Evolutionary conservation across 2,888 invertebrate species (phyloP).

Genomic region (Eulithis testata): DNA sequence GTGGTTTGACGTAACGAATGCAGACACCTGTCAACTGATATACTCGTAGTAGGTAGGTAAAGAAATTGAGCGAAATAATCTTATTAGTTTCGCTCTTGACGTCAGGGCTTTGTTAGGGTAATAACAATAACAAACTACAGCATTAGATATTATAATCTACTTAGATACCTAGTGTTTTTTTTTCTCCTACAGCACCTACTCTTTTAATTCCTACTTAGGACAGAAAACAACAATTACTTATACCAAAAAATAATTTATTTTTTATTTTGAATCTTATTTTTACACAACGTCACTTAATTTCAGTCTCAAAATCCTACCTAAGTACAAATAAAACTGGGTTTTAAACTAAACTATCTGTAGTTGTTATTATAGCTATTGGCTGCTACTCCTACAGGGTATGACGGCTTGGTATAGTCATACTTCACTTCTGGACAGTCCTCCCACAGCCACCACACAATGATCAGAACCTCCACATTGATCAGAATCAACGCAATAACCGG

Average conservation of each 20-base stretch:
- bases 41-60: slow-evolving; percentile 39
- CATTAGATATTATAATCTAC: no score
- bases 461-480: slow-evolving; percentile 73
- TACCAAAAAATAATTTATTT: slow-evolving; percentile 17
- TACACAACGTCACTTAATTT: slow-evolving; percentile 29
- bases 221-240: background rate
- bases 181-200: no score
- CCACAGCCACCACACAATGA: slow-evolving; percentile 81
- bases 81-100: slow-evolving; percentile 53
- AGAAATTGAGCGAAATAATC: slow-evolving; percentile 45
- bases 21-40: slow-evolving; percentile 66
- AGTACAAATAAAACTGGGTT: slow-evolving; percentile 51
- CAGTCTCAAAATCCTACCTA: slow-evolving; percentile 41
- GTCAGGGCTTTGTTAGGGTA: slow-evolving; percentile 15
- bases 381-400: slow-evolving; percentile 44
- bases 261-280: slow-evolving; percentile 11
- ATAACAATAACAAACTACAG: background rate
- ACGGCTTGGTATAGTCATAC: slow-evolving; percentile 39
- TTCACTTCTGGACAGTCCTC: slow-evolving; percentile 67
- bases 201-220: background rate
- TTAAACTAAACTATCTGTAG: slow-evolving; percentile 48
- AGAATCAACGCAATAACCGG: slow-evolving; percentile 70
- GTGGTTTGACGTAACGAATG: slow-evolving; percentile 58
- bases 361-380: slow-evolving; percentile 48
- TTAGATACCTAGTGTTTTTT: no score